A percentile compares a stretch with the other conserved stretches of the same genome.
phyloP scores from a whole-genome alignment of 2,888 invertebrate genomes.

The Cataglyphis altisquamis region DNA sequence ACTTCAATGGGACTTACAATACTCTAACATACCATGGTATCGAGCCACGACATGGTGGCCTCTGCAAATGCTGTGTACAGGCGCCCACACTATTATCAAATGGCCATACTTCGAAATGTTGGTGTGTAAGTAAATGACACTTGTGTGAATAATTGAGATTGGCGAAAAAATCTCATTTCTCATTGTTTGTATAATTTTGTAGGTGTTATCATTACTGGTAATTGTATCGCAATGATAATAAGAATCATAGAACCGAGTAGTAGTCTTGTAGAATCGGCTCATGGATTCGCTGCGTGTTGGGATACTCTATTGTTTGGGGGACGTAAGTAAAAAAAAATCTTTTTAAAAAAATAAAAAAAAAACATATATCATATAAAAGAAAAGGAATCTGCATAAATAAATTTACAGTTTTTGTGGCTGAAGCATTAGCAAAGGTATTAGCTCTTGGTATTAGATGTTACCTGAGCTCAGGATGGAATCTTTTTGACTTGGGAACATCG shows the following conservation, averaged over 20 bases:
- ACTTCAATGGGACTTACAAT: conserved; percentile 92
- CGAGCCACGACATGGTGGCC: conserved; percentile 88
- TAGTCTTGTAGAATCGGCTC: conserved; percentile 88
- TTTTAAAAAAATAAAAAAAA: not conserved
- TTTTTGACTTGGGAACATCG: conserved; percentile 92
- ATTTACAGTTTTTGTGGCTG: conserved; percentile 91
- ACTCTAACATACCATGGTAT: conserved; percentile 92
- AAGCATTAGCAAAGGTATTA: conserved; percentile 91
- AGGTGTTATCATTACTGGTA: conserved; percentile 92
- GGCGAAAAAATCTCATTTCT: not conserved
- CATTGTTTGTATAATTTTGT: conserved; percentile 64
- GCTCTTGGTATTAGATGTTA: conserved; percentile 91
- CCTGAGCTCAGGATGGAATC: conserved; percentile 94
- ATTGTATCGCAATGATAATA: conserved; percentile 92
- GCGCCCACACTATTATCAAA: conserved; percentile 89
- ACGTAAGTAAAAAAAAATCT: conserved; percentile 87
- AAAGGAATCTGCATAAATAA: not conserved
- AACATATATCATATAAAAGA: not conserved
- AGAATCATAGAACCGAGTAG: conserved; percentile 90
- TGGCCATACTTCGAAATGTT: conserved; percentile 92
- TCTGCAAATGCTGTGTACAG: conserved; percentile 89
- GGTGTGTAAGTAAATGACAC: conserved; percentile 88
- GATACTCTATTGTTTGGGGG: conserved; percentile 91
- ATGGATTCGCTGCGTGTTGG: conserved; percentile 91
- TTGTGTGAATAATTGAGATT: not conserved